These are phyloP conservation scores for Hydrophis major DNA, from an alignment of 2,797 vertebrate species.

Conservation along the genomic window DNA sequence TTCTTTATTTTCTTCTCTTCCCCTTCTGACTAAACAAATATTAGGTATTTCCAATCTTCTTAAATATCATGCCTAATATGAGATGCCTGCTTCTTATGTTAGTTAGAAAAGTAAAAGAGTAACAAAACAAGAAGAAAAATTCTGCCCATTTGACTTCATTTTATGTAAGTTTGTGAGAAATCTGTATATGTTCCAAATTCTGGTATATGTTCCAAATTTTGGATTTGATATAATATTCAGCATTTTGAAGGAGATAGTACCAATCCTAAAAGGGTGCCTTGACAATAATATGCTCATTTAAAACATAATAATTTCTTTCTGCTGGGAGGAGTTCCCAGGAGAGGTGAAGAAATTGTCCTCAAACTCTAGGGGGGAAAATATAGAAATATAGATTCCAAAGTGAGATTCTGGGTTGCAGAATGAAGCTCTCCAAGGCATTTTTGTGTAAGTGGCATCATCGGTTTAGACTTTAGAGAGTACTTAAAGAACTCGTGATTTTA, in stretches of 20 bases:
- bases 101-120: not conserved
- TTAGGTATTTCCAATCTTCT: not conserved
- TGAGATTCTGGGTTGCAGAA: not conserved
- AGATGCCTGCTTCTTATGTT: not conserved
- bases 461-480: not conserved
- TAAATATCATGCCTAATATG: not conserved
- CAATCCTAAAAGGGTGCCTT: not conserved
- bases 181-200: not conserved
- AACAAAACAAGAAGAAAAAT: not conserved
- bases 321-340: not conserved
- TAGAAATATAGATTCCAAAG: not conserved
- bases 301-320: not conserved
- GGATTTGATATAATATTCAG: not conserved
- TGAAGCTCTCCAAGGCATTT: not conserved
- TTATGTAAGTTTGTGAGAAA: not conserved
- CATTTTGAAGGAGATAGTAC: not conserved
- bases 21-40: not conserved
- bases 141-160: not conserved
- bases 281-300: not conserved
- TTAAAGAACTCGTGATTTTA: not conserved
- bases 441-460: not conserved
- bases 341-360: not conserved
- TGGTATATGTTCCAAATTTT: not conserved
- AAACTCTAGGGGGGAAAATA: not conserved
- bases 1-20: not conserved